A percentile compares a stretch with the other conserved stretches of the same genome.
Evolutionary conservation across 2,113 vertebrate genomes (phyloP).

Genomic region (Boleophthalmus pectinirostris): DNA sequence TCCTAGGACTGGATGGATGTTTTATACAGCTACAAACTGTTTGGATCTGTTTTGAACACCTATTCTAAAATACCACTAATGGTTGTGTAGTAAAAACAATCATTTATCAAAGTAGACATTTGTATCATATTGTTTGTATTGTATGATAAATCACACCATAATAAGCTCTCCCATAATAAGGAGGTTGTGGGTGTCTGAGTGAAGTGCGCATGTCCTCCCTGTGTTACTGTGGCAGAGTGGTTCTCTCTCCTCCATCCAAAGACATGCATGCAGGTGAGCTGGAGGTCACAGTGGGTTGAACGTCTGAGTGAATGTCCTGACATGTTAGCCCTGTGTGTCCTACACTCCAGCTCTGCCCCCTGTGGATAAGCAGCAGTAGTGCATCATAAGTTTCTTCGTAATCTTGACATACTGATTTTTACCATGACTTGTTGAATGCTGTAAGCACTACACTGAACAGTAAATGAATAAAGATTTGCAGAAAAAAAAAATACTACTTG

Average conservation of each 20-base stretch:
- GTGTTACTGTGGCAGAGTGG: background rate
- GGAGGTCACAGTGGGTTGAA: background rate
- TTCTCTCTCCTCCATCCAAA: background rate
- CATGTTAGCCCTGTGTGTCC: background rate
- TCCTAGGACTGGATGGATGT: too few relatives aligned
- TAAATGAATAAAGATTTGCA: slow-evolving; percentile 4
- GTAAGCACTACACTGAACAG: background rate
- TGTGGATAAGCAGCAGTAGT: too few relatives aligned
- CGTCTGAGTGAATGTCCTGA: background rate
- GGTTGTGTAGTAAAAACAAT: too few relatives aligned
- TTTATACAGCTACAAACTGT: background rate
- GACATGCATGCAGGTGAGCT: background rate
- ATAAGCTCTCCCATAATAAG: background rate
- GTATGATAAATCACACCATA: background rate
- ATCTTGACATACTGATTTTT: background rate
- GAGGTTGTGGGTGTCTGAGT: background rate
- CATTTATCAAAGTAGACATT: background rate
- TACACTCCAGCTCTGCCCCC: background rate
- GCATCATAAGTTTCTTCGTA: background rate
- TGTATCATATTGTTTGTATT: background rate
- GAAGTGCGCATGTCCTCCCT: too few relatives aligned
- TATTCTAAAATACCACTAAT: too few relatives aligned
- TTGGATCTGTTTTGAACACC: too few relatives aligned
- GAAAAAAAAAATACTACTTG: background rate
- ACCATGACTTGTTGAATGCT: background rate